Evolutionary conservation across 2,888 invertebrate species (phyloP), one percentile per base, ranked within the genome.

Genomic region (Suillia variegata): DNA sequence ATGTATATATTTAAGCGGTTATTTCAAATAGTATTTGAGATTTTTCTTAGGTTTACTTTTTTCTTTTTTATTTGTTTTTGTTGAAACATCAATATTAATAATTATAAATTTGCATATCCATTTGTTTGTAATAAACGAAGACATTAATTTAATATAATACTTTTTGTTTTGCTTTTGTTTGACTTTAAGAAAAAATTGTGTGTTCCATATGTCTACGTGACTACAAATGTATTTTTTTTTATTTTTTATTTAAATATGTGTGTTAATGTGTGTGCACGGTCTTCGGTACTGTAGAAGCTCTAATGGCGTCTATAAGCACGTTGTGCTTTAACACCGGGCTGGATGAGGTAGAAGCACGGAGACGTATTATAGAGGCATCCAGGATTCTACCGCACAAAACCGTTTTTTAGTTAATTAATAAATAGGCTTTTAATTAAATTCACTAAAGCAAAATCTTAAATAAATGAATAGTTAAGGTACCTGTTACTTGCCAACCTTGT

Each of bases 401-500:
- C 26, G 26, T n/a, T n/a, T n/a, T n/a, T n/a, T n/a, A n/a, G n/a
- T n/a, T n/a, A n/a, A n/a, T n/a, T n/a, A n/a, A n/a, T n/a, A n/a
- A n/a, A n/a, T n/a, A n/a, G n/a, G n/a, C n/a, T n/a, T n/a, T n/a
- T n/a, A n/a, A n/a, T n/a, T n/a, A n/a, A n/a, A n/a, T n/a, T n/a
- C n/a, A n/a, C n/a, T n/a, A n/a, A n/a, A n/a, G n/a, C n/a, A n/a
- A n/a, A n/a, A n/a, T n/a, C n/a, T n/a, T n/a, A n/a, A n/a, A n/a
- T n/a, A n/a, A n/a, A n/a, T n/a, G n/a, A n/a, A n/a, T n/a, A 12
- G 31, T 12, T 31, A 10, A 51, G 24, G 52, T 42, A 24, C 63
- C 73, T 51, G 58, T 56, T 67, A 54, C 78, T 73, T 47, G 62
- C 78, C 69, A 58, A 67, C 78, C 79, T 61, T 61, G 42, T 65